Percentiles rank a stretch among this genome's conserved stretches.
phyloP scores from a whole-genome alignment of 2,888 invertebrate species.

The Scaeva pyrastri region DNA sequence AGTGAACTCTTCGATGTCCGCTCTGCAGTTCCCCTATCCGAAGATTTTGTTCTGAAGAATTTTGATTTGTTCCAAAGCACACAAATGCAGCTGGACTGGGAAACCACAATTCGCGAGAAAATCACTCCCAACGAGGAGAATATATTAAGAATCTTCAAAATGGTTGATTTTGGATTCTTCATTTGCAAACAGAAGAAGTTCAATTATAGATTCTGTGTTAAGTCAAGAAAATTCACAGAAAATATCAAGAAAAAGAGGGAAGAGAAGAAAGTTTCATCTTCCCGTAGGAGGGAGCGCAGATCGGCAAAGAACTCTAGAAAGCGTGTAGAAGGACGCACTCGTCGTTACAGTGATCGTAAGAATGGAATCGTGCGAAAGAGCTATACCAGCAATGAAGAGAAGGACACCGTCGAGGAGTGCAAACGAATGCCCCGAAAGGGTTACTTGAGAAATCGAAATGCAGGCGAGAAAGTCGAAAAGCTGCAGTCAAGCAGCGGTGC shows the following conservation, averaged over 20 bases:
- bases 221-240: conserved; percentile 81
- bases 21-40: conserved; percentile 88
- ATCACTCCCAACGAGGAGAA: conserved; percentile 87
- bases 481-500: conserved; percentile 83
- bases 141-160: conserved; percentile 89
- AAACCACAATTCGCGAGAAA: conserved; percentile 82
- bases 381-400: conserved; percentile 83
- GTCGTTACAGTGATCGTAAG: conserved; percentile 83
- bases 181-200: conserved; percentile 84
- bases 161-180: conserved; percentile 90
- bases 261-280: conserved; percentile 81
- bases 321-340: conserved; percentile 82
- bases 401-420: conserved; percentile 83
- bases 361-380: conserved; percentile 83
- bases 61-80: conserved; percentile 88
- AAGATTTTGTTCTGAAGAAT: conserved; percentile 90
- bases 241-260: conserved; percentile 83
- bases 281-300: conserved; percentile 81
- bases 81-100: conserved; percentile 90
- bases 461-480: conserved; percentile 81
- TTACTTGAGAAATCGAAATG: conserved; percentile 82
- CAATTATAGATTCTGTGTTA: conserved; percentile 83
- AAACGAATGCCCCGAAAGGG: conserved; percentile 83
- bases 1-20: conserved; percentile 86
- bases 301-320: conserved; percentile 82